Base-by-base conservation (phyloP, 2,797 vertebrate species). In the Pterois miles region DNA sequence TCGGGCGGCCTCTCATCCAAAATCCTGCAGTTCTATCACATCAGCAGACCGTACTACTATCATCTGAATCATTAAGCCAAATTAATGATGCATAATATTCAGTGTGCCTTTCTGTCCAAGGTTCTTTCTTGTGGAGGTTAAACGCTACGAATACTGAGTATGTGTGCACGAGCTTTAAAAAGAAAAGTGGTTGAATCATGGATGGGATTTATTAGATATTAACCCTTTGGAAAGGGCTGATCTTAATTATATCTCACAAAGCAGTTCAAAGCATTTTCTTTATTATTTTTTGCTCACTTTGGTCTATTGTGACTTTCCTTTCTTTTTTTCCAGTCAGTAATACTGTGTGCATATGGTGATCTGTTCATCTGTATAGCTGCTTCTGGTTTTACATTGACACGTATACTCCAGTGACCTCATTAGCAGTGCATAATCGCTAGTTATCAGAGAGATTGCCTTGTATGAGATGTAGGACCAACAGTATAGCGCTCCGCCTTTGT, bases 11-110 rank as follows among this genome's bases (percentile, higher is more conserved):
- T 71, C 52, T 83, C 67, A 62, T 70, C 59, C 71, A 77, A 85
- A 89, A 74, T 78, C 73, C 65, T 83, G 88, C 84, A 83, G 76
- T 83, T 86, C 65, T 53, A 67, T 83, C 66, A 63, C 82, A 89
- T 83, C 86, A 83, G 77, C 78, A 83, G 80, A 88, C 81, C 70
- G 16, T 80, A 74, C 71, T 27, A 67, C 84, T 83, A 91, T 93
- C 85, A 90, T 86, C 82, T 87, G 84, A 92, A 90, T 93, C 92
- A 91, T 93, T 92, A 92, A 87, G 81, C 78, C 79, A 90, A 89
- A 90, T 94, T 92, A 92, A 92, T 86, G 87, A 86, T 88, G 87
- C 87, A 89, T 89, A 81, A 87, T 92, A 91, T 93, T 89, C 84
- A 76, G 76, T 58, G 76, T 78, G 78, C 78, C 77, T 81, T 58